Evolutionary conservation across 2,113 vertebrate genomes (phyloP), one percentile per base, ranked within the genome.

Genomic region (Smithornis capensis): DNA sequence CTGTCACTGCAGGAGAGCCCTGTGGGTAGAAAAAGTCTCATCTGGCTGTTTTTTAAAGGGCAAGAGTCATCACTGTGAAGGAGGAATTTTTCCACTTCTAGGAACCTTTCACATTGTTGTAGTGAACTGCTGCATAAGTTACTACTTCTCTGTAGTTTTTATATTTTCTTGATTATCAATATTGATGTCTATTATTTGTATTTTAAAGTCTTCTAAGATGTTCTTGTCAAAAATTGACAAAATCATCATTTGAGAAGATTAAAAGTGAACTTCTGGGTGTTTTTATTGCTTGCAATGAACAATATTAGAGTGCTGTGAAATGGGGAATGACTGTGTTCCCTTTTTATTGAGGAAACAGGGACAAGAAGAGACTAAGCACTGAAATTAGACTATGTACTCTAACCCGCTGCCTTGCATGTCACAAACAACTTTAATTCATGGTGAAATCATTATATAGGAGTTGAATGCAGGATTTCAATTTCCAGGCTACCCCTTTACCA

Each of bases 11-110:
- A 93, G 90, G 93, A 96, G 92, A 92, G 65, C 95, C 95, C 95
- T 92, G 86, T 96, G 93, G 95, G 92, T 71, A 94, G 86, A 84
- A 87, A 89, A 71, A 94, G 88, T 73, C 88, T 96, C 93, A 90
- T 96, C 90, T 97, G 95, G 93, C 52, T 90, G 69, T 94, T 92
- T 94, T 96, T 97, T 96, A 96, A 96, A 97, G 95, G 95, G 95
- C 94, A 97, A 95, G 90, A 94, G 76, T 89, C 93, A 93, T 64
- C 56, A 71, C 64, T 64, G 25, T 64, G 87, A 95, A 94, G 77
- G 60, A 89, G 79, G 80, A 84, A 89, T 90, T 90, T 82, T 93
- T 90, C 64, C n/a, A 23, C 90, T 82, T 95, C 92, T 89, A 89
- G 84, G 75, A 95, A 77, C 53, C 83, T 93, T 96, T 94, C 62